These are phyloP conservation scores for Aphis craccivora DNA, from an alignment of 1,140 invertebrate genomes.

Conservation along the genomic window DNA sequence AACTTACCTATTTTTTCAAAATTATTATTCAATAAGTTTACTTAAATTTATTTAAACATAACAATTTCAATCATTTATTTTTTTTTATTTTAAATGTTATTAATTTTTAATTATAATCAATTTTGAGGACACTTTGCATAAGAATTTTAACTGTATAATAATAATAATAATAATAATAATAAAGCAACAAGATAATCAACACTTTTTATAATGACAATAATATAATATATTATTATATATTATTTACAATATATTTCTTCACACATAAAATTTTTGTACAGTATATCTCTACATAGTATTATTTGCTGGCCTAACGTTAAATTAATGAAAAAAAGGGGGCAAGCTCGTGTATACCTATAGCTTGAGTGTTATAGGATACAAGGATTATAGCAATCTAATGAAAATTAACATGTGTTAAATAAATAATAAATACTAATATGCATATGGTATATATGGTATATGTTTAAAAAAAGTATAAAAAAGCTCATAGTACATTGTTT, in stretches of 20 bases:
- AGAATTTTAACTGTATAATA: neutral
- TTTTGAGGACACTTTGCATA: conserved; percentile 32
- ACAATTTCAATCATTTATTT: neutral
- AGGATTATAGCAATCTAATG: neutral
- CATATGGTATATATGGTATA: neutral
- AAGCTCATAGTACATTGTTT: neutral
- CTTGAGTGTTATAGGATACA: neutral
- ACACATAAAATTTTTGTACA: conserved; percentile 36
- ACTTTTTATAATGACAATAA: conserved; percentile 16
- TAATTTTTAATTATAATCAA: neutral
- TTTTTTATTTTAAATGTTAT: neutral
- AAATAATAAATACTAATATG: neutral
- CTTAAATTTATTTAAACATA: neutral
- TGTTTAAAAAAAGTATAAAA: neutral
- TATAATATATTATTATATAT: conserved; percentile 33
- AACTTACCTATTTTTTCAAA: neutral
- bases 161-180: conserved; percentile 2
- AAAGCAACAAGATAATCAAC: conserved; percentile 41
- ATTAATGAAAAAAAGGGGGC: neutral
- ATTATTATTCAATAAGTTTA: neutral
- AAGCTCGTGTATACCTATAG: neutral
- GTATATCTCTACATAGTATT: neutral
- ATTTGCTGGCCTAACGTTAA: conserved; percentile 7
- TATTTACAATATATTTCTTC: conserved; percentile 31
- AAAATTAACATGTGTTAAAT: neutral